Conservation (phyloP, 2,888 invertebrate genomes). For the Apotomis betuletana region DNA sequence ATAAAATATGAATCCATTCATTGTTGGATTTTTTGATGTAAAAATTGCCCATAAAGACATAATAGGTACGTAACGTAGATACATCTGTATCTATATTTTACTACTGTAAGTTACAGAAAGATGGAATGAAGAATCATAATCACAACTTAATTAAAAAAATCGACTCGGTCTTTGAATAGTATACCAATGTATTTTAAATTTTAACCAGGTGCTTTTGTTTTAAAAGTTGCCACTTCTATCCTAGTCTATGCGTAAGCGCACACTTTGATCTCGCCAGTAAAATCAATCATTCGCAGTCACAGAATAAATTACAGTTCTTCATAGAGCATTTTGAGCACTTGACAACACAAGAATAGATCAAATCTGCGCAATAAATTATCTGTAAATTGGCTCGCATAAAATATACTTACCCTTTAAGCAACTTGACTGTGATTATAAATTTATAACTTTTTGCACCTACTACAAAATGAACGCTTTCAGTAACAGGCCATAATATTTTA, state of each 20-base stretch:
- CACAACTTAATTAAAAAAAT: no score
- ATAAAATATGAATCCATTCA: no score
- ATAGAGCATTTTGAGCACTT: slow-evolving; percentile 9
- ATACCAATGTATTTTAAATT: neutral
- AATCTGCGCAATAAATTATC: neutral
- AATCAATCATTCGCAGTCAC: slow-evolving; percentile 29
- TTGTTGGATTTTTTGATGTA: no score
- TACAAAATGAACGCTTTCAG: no score
- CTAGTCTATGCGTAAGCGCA: neutral
- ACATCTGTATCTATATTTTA: no score
- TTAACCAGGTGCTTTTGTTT: neutral
- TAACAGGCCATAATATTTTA: no score
- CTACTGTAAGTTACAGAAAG: no score
- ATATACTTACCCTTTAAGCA: neutral
- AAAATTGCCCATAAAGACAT: no score
- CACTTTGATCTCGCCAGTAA: slow-evolving; percentile 28
- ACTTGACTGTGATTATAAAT: neutral
- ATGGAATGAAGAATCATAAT: no score
- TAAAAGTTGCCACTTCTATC: neutral
- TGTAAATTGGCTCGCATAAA: neutral
- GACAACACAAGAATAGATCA: slow-evolving; percentile 8
- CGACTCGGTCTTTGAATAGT: neutral
- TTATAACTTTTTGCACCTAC: neutral
- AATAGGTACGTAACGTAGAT: no score
- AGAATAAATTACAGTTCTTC: slow-evolving; percentile 7